A percentile compares a stretch with the other conserved stretches of the same genome.
phyloP scores from a whole-genome alignment of 2,797 vertebrate species.

The Falco concolor region DNA sequence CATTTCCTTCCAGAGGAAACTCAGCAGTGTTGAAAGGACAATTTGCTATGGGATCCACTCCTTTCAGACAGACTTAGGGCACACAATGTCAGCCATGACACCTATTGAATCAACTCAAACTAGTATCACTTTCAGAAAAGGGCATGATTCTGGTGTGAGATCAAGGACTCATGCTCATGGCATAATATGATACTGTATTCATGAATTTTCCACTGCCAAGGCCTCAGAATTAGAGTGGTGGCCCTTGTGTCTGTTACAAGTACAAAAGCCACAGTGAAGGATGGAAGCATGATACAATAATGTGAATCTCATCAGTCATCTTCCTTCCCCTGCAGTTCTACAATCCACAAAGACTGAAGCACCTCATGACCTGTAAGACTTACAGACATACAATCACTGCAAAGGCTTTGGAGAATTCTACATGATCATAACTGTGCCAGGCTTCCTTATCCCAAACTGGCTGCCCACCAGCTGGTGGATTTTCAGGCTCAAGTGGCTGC shows the following conservation, averaged over 20 bases:
- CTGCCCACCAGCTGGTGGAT: neutral
- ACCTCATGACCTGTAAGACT: neutral
- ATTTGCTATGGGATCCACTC: rapidly evolving
- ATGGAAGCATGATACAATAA: neutral
- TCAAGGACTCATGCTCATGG: neutral
- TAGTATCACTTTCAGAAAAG: neutral
- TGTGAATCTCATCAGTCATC: neutral
- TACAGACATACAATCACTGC: neutral
- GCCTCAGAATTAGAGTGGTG: neutral
- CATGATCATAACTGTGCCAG: neutral
- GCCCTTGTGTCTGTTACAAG: neutral
- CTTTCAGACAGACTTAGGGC: neutral
- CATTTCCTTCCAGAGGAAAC: neutral
- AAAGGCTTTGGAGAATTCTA: neutral
- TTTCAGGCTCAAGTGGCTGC: neutral
- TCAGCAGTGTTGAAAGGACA: neutral
- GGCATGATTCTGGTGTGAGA: neutral
- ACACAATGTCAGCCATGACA: neutral
- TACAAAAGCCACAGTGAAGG: neutral
- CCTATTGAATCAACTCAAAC: neutral
- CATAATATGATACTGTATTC: neutral
- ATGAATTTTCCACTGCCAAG: neutral
- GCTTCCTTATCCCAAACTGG: neutral
- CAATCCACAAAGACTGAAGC: neutral
- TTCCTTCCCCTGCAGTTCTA: neutral